phyloP scores from a whole-genome alignment of 2,113 vertebrate genomes.

The Strigops habroptila region DNA sequence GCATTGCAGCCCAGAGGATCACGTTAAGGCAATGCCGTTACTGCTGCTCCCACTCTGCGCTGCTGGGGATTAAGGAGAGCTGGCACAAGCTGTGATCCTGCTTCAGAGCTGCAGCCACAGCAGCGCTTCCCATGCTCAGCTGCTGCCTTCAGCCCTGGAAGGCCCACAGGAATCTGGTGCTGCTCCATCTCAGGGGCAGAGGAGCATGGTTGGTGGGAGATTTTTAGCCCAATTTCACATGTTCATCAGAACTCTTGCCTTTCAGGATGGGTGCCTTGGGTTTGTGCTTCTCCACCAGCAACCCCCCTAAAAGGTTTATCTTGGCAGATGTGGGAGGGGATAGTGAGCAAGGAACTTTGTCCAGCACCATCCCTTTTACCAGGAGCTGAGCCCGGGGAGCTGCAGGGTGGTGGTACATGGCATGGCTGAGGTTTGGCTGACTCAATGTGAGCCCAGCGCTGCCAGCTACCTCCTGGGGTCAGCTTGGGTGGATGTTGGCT shows the following conservation, averaged over 20 bases:
- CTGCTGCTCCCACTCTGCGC: neutral
- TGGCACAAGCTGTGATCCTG: fast-evolving
- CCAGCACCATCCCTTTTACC: neutral
- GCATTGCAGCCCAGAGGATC: neutral
- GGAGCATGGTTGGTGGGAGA: neutral
- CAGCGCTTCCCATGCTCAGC: fast-evolving
- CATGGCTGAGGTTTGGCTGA: neutral
- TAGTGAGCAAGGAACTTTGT: neutral
- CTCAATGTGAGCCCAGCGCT: fast-evolving
- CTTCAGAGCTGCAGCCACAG: neutral
- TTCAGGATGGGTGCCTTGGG: neutral
- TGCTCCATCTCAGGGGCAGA: neutral
- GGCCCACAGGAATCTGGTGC: fast-evolving
- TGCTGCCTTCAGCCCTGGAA: neutral
- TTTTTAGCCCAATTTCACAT: neutral
- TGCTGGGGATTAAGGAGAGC: constrained; percentile 17
- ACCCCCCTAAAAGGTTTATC: neutral
- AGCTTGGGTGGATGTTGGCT: neutral
- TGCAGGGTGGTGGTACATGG: fast-evolving
- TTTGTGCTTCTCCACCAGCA: neutral
- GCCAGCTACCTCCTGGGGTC: neutral
- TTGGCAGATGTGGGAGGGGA: neutral
- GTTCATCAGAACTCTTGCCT: neutral
- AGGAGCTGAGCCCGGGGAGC: neutral
- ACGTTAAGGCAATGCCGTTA: neutral